Evolutionary conservation across 1,140 invertebrate genomes (phyloP).

Genomic region (Maniola jurtina): DNA sequence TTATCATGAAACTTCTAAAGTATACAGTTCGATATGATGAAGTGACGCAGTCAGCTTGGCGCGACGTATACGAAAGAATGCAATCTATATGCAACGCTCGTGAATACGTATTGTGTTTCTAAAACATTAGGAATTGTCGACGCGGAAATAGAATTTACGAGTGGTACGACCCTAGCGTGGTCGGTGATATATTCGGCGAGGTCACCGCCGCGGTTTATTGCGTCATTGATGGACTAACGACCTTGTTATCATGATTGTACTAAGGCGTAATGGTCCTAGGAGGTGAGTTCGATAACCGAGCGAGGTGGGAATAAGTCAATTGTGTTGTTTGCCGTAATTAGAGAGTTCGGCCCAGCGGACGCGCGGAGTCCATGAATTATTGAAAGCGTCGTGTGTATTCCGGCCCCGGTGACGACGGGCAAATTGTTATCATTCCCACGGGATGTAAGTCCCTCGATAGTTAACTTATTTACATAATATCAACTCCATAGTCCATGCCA

Average conservation of each 20-base stretch:
- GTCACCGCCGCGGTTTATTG: conserved; percentile 46
- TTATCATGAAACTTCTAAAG: no score
- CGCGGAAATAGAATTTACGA: conserved; percentile 69
- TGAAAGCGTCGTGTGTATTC: conserved; percentile 45
- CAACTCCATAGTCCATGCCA: not conserved
- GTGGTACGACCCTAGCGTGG: conserved; percentile 42
- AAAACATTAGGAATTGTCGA: conserved; percentile 51
- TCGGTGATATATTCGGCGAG: conserved; percentile 55
- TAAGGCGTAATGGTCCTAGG: conserved; percentile 40
- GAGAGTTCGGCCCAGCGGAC: conserved; percentile 48
- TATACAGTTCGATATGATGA: conserved; percentile 37
- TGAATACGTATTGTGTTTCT: conserved; percentile 29
- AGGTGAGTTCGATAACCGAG: conserved; percentile 61
- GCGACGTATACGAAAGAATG: conserved; percentile 34
- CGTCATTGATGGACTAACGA: conserved; percentile 55
- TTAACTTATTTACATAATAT: conserved; percentile 25
- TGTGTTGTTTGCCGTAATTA: conserved; percentile 61
- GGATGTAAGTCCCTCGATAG: conserved; percentile 35
- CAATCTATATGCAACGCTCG: conserved; percentile 50
- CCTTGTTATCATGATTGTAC: conserved; percentile 52
- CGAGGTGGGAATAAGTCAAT: conserved; percentile 61
- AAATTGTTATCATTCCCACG: conserved; percentile 64
- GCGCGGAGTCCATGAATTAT: conserved; percentile 62
- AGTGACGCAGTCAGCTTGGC: conserved; percentile 47
- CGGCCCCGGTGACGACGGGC: conserved; percentile 45